phyloP scores from a whole-genome alignment of 2,888 invertebrate genomes.

The Odontocerum albicorne region DNA sequence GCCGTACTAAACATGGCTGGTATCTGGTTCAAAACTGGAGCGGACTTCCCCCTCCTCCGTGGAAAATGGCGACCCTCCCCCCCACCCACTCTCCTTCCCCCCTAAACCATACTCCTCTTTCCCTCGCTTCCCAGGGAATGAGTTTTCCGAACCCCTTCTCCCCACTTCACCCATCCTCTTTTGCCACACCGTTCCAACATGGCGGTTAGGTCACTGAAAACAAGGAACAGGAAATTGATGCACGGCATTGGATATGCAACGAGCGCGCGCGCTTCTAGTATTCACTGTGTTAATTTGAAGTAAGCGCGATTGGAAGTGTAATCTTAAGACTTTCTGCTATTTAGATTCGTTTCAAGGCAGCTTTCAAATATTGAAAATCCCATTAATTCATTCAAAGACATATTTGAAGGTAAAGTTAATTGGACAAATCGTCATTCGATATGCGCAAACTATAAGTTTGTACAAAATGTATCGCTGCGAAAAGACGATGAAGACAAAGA shows the following conservation, averaged over 20 bases:
- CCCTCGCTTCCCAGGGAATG: background rate
- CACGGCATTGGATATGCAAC: background rate
- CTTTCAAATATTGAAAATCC: too few relatives aligned
- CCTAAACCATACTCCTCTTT: background rate
- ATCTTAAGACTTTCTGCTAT: too few relatives aligned
- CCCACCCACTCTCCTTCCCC: background rate
- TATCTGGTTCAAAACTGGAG: conserved; percentile 9
- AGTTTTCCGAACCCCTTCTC: background rate
- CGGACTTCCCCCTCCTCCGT: conserved; percentile 10
- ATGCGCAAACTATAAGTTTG: too few relatives aligned
- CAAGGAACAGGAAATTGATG: background rate
- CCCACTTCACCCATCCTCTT: background rate
- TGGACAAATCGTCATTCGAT: too few relatives aligned
- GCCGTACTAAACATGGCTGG: background rate
- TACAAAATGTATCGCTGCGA: too few relatives aligned
- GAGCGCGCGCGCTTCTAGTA: background rate
- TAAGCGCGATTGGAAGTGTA: too few relatives aligned
- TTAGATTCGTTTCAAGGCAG: too few relatives aligned
- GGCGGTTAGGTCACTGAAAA: background rate
- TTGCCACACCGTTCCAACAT: background rate
- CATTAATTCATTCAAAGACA: too few relatives aligned
- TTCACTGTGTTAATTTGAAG: too few relatives aligned
- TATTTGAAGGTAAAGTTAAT: too few relatives aligned
- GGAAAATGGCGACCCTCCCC: conserved; percentile 6
- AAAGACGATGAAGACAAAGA: too few relatives aligned